Evolutionary conservation across 2,888 invertebrate genomes (phyloP).

Genomic region (Ferdinandea cuprea): DNA sequence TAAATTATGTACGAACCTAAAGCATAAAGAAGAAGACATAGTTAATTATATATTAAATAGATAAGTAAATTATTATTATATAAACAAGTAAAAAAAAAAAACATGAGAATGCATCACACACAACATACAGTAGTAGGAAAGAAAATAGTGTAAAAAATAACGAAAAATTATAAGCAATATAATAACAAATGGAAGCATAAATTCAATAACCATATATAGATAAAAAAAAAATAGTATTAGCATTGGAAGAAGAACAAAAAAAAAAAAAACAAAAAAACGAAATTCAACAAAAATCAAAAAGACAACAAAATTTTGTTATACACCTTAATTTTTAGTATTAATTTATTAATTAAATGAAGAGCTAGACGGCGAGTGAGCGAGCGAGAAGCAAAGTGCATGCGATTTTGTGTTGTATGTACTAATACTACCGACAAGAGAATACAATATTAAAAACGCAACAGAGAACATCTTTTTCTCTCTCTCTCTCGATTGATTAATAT

Average conservation of each 20-base stretch:
- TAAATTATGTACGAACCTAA: slow-evolving; percentile 67
- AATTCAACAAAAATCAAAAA: slow-evolving; percentile 72
- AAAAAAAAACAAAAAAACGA: slow-evolving; percentile 52
- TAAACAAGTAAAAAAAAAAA: slow-evolving; percentile 68
- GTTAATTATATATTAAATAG: slow-evolving; percentile 76
- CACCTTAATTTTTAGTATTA: slow-evolving; percentile 68
- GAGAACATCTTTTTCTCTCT: not conserved
- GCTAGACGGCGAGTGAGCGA: too few relatives aligned
- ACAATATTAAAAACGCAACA: slow-evolving; percentile 20
- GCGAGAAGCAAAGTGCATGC: slow-evolving; percentile 59
- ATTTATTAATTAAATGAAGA: slow-evolving; percentile 64
- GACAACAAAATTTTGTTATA: slow-evolving; percentile 75
- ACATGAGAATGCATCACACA: slow-evolving; percentile 71
- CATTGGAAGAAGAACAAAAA: slow-evolving; percentile 45
- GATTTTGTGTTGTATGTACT: slow-evolving; percentile 36
- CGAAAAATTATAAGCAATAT: slow-evolving; percentile 74
- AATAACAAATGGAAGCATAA: slow-evolving; percentile 68
- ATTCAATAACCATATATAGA: slow-evolving; percentile 67
- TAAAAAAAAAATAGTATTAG: slow-evolving; percentile 65
- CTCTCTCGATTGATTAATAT: slow-evolving; percentile 58
- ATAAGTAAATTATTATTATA: slow-evolving; percentile 76
- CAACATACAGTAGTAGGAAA: slow-evolving; percentile 72
- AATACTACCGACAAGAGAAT: slow-evolving; percentile 34
- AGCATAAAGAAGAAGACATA: slow-evolving; percentile 74
- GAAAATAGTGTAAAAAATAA: slow-evolving; percentile 68